These are phyloP conservation scores for Cirrhinus mrigala DNA, from an alignment of 2,797 vertebrate species.

Conservation along the genomic window DNA sequence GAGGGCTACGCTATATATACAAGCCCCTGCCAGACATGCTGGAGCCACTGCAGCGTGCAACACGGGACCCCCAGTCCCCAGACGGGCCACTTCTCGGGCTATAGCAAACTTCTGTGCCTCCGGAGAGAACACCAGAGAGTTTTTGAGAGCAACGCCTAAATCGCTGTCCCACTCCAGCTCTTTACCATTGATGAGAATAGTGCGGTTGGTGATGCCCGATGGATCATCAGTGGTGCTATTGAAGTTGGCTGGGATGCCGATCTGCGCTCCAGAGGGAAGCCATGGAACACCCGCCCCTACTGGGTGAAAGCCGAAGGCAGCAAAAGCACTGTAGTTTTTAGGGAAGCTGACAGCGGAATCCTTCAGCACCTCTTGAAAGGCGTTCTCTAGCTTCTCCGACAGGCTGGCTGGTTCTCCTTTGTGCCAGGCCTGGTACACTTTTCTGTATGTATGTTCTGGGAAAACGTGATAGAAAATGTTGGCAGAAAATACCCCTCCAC, in stretches of 20 bases:
- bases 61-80: conserved; percentile 78
- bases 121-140: conserved; percentile 83
- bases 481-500: conserved; percentile 83
- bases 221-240: conserved; percentile 75
- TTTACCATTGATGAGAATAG: conserved; percentile 83
- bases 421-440: conserved; percentile 89
- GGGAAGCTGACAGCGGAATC: conserved; percentile 75
- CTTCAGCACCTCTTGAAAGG: conserved; percentile 85
- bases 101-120: conserved; percentile 90
- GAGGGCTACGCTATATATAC: conserved; percentile 77
- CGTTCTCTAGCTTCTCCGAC: conserved; percentile 76
- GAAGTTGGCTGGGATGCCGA: conserved; percentile 91
- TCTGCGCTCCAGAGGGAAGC: conserved; percentile 83
- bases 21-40: conserved; percentile 82
- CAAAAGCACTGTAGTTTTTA: conserved; percentile 81
- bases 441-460: conserved; percentile 81
- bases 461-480: conserved; percentile 87
- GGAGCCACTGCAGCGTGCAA: conserved; percentile 82
- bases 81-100: conserved; percentile 85
- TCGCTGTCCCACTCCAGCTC: conserved; percentile 85
- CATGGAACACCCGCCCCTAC: conserved; percentile 89
- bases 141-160: conserved; percentile 77
- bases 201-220: conserved; percentile 78
- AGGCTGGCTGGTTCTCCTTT: conserved; percentile 81
- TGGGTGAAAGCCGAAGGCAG: conserved; percentile 88